Percentiles rank a stretch among this genome's conserved stretches.
These are phyloP conservation scores for Corynorhinus townsendii DNA, from an alignment of 2,113 vertebrate species.

Conservation along the genomic window DNA sequence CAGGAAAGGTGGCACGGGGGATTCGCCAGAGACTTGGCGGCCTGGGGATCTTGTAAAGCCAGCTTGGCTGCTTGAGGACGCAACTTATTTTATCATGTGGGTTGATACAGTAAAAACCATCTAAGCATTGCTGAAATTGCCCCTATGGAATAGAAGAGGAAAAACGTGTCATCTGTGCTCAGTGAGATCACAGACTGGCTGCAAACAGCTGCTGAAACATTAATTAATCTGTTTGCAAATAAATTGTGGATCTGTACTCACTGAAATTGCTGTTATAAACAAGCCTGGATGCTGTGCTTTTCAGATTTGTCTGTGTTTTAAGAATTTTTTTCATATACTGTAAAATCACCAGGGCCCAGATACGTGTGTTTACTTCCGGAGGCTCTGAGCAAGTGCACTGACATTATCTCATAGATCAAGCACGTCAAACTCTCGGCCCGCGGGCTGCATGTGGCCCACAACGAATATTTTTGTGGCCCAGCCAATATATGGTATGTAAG, in stretches of 20 bases:
- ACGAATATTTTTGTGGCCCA: no score
- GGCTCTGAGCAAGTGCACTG: slow-evolving; percentile 35
- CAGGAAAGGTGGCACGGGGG: slow-evolving; percentile 70
- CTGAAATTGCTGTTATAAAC: slow-evolving; percentile 80
- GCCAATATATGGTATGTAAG: no score
- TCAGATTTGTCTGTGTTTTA: slow-evolving; percentile 60
- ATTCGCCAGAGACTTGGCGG: slow-evolving; percentile 61
- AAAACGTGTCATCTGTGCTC: slow-evolving; percentile 81
- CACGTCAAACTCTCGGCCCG: no score
- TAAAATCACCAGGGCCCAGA: slow-evolving; percentile 59
- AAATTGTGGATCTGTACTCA: slow-evolving; percentile 81
- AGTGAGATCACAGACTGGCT: slow-evolving; percentile 82
- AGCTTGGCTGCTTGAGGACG: slow-evolving; percentile 74
- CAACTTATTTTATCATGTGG: slow-evolving; percentile 78
- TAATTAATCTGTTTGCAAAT: slow-evolving; percentile 90
- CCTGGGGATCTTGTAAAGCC: slow-evolving; percentile 76
- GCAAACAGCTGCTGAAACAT: slow-evolving; percentile 86
- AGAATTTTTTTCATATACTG: slow-evolving; percentile 13
- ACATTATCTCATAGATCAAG: neutral
- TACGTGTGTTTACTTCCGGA: slow-evolving; percentile 38
- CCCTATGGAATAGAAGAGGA: slow-evolving; percentile 77
- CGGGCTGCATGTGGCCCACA: no score
- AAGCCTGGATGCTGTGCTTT: slow-evolving; percentile 70
- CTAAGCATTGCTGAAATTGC: slow-evolving; percentile 77
- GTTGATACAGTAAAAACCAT: slow-evolving; percentile 76